Evolutionary conservation across 2,797 vertebrate genomes (phyloP).

Genomic region (Aplochiton taeniatus): DNA sequence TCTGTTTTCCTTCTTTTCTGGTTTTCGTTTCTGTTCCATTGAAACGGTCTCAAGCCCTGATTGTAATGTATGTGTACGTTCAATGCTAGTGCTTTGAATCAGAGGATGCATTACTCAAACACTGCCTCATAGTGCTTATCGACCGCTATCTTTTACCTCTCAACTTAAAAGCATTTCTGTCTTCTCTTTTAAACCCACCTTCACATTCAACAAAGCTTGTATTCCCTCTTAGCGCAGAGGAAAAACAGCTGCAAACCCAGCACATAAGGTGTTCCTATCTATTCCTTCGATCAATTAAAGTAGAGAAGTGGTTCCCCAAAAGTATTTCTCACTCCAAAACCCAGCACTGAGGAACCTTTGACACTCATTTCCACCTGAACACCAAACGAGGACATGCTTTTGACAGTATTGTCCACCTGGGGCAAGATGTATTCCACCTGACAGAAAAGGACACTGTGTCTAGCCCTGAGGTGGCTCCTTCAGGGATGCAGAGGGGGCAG

Average conservation of each 20-base stretch:
- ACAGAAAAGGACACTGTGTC: constrained; percentile 20
- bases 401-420: constrained; percentile 5
- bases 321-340: constrained; percentile 1
- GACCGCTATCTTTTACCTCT: constrained; percentile 7
- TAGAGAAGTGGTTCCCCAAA: constrained; percentile 3
- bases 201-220: background rate
- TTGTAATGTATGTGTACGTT: background rate
- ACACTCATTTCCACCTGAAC: constrained; percentile 23
- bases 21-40: no score
- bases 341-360: constrained; percentile 23
- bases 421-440: constrained; percentile 10
- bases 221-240: background rate
- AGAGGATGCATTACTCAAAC: constrained; percentile 1
- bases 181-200: background rate
- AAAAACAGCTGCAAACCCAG: background rate
- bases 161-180: background rate
- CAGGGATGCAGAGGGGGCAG: background rate
- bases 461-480: background rate
- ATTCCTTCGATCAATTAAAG: background rate
- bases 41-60: background rate
- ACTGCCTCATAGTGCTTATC: background rate
- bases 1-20: no score
- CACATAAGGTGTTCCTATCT: background rate
- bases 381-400: constrained; percentile 21
- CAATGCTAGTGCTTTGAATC: background rate